Percentiles rank a stretch among this genome's conserved stretches.
Evolutionary conservation across 2,113 vertebrate genomes (phyloP).

Genomic region (Xenopus laevis): DNA sequence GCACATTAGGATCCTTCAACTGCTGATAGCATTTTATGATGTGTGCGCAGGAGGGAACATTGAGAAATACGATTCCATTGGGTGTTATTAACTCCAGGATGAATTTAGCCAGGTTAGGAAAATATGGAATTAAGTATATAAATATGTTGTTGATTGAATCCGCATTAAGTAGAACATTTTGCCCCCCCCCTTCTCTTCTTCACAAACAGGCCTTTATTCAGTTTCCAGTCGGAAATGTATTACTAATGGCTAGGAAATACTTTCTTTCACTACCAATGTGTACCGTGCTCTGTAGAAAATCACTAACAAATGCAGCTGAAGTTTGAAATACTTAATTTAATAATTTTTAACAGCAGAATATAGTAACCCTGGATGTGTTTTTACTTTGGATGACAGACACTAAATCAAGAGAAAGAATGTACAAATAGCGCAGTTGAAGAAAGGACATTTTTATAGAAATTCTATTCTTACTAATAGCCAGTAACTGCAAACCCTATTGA

Average conservation of each 20-base stretch:
- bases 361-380: conserved; percentile 63
- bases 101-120: conserved; percentile 26
- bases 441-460: conserved; percentile 70
- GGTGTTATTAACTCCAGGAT: conserved; percentile 16
- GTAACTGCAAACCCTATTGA: conserved; percentile 69
- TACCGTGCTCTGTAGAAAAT: conserved; percentile 11
- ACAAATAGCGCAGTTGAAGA: conserved; percentile 73
- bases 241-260: conserved; percentile 26
- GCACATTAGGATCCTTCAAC: conserved; percentile 31
- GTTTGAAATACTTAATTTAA: conserved; percentile 47
- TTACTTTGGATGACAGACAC: conserved; percentile 72
- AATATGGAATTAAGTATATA: conserved; percentile 31
- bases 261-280: conserved; percentile 15
- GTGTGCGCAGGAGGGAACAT: conserved; percentile 17
- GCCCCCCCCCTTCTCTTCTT: not conserved
- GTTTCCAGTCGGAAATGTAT: conserved; percentile 26
- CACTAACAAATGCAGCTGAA: conserved; percentile 12
- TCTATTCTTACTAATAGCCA: conserved; percentile 68
- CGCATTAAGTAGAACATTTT: conserved; percentile 7
- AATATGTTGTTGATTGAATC: conserved; percentile 21
- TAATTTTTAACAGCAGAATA: conserved; percentile 67
- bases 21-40: conserved; percentile 18
- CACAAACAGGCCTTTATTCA: conserved; percentile 15
- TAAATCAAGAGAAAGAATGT: conserved; percentile 75
- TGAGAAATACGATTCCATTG: conserved; percentile 24